Evolutionary conservation across 2,113 vertebrate genomes (phyloP), one percentile per base, ranked within the genome.

Genomic region (Origma solitaria): DNA sequence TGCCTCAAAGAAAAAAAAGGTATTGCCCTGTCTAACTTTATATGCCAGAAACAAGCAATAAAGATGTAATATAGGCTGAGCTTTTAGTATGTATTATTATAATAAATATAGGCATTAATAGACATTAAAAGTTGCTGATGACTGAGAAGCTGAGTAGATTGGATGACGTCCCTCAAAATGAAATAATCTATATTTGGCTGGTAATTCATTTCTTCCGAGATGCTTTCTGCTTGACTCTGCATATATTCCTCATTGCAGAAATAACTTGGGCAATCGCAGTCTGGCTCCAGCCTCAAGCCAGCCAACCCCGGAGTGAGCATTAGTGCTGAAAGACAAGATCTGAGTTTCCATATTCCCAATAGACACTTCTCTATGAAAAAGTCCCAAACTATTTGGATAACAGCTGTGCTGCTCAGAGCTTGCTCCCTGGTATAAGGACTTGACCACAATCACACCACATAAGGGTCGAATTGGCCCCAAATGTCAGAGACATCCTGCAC

Each of bases 131-230:
- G 47, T 50, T 94, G 68, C 64, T 83, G 87, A 95, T 77, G 78
- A 77, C 68, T 70, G 82, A 80, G 90, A 90, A 86, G 47, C 88
- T 78, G 76, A 89, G 82, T 62, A 58, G 85, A 93, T 82, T 90
- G 92, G 93, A 93, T 42, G 79, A 81, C 27, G 49, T 88, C 80
- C 76, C 92, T 92, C 71, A 51, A 92, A 92, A 80, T 70, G 47
- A 93, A 93, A 94, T 92, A 90, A 93, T 83, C 82, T 97, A 83
- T 94, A 86, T 77, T 96, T 94, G 85, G 82, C 82, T 85, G 37
- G 56, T 71, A 93, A 80, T 96, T 93, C 15, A 35, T 88, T 94
- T 93, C 82, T 96, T 90, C 79, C 2, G 2, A 95, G 85, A 93
- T 77, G 58, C 40, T 89, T 95, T 97, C 72, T 90, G 79, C 75